Percentiles rank a stretch among this genome's conserved stretches.
phyloP scores from a whole-genome alignment of 2,113 vertebrate genomes.

The Bufo gargarizans region DNA sequence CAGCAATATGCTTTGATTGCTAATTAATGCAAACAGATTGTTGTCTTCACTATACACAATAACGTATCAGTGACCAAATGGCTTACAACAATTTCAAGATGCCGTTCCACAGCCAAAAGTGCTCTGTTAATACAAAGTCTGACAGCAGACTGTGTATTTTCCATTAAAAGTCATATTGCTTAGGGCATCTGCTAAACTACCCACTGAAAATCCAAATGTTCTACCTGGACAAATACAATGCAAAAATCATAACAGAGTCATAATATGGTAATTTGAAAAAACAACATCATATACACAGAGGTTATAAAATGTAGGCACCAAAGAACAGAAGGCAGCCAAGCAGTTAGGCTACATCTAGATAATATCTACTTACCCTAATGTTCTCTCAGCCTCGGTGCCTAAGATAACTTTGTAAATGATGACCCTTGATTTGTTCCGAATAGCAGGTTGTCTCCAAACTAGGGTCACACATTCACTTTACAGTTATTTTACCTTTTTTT shows the following conservation, averaged over 20 bases:
- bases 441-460: neutral
- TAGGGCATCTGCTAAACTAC: slow-evolving; percentile 62
- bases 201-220: slow-evolving; percentile 32
- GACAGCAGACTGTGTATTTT: slow-evolving; percentile 63
- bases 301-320: neutral
- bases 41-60: slow-evolving; percentile 68
- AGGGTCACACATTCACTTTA: too few species aligned
- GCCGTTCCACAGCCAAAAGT: slow-evolving; percentile 66
- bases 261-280: slow-evolving; percentile 14
- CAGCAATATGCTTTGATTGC: slow-evolving; percentile 69
- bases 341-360: neutral
- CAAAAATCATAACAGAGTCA: slow-evolving; percentile 1
- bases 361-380: neutral
- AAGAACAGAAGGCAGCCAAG: neutral
- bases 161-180: slow-evolving; percentile 65
- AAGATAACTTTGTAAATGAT: neutral
- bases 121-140: slow-evolving; percentile 65
- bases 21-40: slow-evolving; percentile 75
- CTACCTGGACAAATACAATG: slow-evolving; percentile 21
- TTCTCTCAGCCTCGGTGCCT: neutral
- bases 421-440: neutral
- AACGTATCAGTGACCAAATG: slow-evolving; percentile 70
- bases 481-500: neutral
- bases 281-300: slow-evolving; percentile 5
- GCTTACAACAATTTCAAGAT: slow-evolving; percentile 67